These are phyloP conservation scores for Drosophila suzukii DNA, from an alignment of 1,140 invertebrate genomes.

Conservation along the genomic window DNA sequence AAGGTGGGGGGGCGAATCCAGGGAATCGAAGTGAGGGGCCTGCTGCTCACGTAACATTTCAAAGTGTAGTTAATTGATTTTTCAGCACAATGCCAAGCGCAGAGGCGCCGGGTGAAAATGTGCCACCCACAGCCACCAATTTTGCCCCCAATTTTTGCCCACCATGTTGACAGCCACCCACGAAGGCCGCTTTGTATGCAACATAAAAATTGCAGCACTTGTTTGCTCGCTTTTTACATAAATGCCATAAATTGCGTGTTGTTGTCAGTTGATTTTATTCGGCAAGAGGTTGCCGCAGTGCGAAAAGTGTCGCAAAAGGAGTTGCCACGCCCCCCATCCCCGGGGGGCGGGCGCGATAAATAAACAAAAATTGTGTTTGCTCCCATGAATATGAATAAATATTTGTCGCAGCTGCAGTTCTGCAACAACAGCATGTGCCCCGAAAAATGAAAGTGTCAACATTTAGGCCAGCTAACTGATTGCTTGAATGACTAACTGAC, in stretches of 20 bases:
- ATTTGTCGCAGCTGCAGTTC: constrained; percentile 56
- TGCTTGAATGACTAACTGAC: constrained; percentile 46
- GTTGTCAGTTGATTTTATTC: constrained; percentile 60
- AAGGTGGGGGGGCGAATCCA: background rate
- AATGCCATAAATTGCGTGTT: constrained; percentile 73
- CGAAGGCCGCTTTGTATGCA: constrained; percentile 58
- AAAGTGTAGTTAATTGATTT: constrained; percentile 82
- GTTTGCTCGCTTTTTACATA: constrained; percentile 57
- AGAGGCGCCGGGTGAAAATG: constrained; percentile 20
- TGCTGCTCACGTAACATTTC: constrained; percentile 71
- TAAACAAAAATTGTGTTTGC: constrained; percentile 58
- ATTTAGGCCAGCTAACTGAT: constrained; percentile 54
- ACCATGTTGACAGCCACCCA: constrained; percentile 47
- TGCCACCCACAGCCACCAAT: constrained; percentile 10
- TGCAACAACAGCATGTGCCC: constrained; percentile 41
- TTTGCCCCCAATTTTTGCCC: background rate
- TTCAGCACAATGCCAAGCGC: constrained; percentile 74
- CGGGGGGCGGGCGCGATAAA: constrained; percentile 22
- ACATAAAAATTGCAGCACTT: constrained; percentile 48
- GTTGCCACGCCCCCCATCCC: constrained; percentile 12
- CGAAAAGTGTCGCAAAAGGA: constrained; percentile 56
- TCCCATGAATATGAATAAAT: constrained; percentile 64
- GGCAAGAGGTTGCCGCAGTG: constrained; percentile 26
- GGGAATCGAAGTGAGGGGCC: background rate
- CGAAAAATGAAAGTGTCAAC: constrained; percentile 59